A percentile compares a stretch with the other conserved stretches of the same genome.
Evolutionary conservation across 2,797 vertebrate species (phyloP).

Genomic region (Sebastolobus altivelis): DNA sequence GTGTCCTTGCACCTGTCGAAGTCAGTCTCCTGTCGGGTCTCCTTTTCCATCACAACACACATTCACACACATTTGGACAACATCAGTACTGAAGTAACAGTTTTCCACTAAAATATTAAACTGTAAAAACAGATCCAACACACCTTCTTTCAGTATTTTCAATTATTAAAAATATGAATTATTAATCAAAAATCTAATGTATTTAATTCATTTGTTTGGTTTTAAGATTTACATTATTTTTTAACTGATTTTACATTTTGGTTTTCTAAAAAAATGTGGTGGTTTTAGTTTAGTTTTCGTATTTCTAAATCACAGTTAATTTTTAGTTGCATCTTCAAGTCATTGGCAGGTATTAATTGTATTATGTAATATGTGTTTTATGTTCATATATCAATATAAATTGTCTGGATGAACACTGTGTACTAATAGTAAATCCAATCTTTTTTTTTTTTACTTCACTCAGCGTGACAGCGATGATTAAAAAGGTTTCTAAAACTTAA

Average conservation of each 20-base stretch:
- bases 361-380: neutral
- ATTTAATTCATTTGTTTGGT: neutral
- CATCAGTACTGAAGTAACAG: neutral
- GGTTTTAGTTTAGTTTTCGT: neutral
- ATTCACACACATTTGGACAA: conserved; percentile 2
- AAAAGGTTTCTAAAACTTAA: neutral
- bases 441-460: no score
- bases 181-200: neutral
- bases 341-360: neutral
- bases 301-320: neutral
- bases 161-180: neutral
- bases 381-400: neutral
- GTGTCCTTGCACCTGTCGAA: conserved; percentile 74
- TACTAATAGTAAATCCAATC: neutral
- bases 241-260: neutral
- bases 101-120: neutral
- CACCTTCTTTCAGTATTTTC: neutral
- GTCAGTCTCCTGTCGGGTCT: conserved; percentile 55
- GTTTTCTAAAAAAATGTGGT: neutral
- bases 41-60: neutral
- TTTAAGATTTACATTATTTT: neutral
- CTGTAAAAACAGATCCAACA: neutral
- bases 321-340: neutral
- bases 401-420: neutral
- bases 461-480: no score